phyloP scores from a whole-genome alignment of 2,797 vertebrate species.

The Craterocephalus amniculus region DNA sequence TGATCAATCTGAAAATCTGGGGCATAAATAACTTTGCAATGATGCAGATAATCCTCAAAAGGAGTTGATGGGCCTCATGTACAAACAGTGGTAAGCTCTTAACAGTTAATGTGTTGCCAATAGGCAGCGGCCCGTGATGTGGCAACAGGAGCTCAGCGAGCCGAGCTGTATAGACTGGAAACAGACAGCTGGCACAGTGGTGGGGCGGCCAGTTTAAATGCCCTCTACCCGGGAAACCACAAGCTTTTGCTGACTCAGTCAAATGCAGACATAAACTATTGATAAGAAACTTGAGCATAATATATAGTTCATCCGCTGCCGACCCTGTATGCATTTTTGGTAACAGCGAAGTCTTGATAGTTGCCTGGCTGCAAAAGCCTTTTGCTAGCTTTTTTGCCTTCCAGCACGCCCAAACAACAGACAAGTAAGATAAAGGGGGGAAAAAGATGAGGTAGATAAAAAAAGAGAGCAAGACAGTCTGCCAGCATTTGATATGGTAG shows the following conservation, averaged over 20 bases:
- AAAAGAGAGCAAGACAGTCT: constrained; percentile 31
- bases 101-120: constrained; percentile 36
- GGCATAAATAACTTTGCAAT: too few relatives aligned
- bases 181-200: constrained; percentile 58
- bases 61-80: neutral
- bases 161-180: constrained; percentile 66
- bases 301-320: neutral
- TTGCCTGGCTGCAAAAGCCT: constrained; percentile 8
- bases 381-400: constrained; percentile 21
- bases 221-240: constrained; percentile 37
- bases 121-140: constrained; percentile 51
- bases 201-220: constrained; percentile 42
- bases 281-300: neutral
- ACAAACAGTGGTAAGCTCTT: constrained; percentile 26
- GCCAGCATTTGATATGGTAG: constrained; percentile 58
- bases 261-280: constrained; percentile 24
- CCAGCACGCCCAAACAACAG: constrained; percentile 7
- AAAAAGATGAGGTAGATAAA: constrained; percentile 29
- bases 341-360: constrained; percentile 5
- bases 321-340: constrained; percentile 9
- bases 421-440: constrained; percentile 24
- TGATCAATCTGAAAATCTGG: neutral
- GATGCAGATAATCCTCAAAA: constrained; percentile 9
- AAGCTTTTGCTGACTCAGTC: constrained; percentile 48
- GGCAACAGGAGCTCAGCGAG: constrained; percentile 65